Evolutionary conservation across 1,140 invertebrate species (phyloP).

Genomic region (Oncopodura yosiiana): DNA sequence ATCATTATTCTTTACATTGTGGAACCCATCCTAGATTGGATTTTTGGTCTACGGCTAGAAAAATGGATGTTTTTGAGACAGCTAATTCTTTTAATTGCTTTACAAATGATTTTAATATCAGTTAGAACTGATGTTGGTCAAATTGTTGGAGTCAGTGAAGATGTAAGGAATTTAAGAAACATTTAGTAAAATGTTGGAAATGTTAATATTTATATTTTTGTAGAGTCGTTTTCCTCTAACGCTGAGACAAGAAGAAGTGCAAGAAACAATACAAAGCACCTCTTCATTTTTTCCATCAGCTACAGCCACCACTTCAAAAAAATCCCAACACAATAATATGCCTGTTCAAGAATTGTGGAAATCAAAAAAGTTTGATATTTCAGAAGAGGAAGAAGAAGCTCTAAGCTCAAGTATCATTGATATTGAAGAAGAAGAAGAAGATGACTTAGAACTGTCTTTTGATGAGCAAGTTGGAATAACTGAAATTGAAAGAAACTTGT

Average conservation of each 20-base stretch:
- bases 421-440: too few relatives aligned
- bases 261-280: too few relatives aligned
- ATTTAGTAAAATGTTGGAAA: background rate
- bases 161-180: constrained; percentile 10
- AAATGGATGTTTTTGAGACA: constrained; percentile 20
- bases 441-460: too few relatives aligned
- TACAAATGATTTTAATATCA: constrained; percentile 12
- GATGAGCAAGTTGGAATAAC: too few relatives aligned
- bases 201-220: background rate
- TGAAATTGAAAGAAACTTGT: too few relatives aligned
- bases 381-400: too few relatives aligned
- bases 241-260: too few relatives aligned
- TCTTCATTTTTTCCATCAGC: background rate
- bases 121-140: constrained; percentile 2
- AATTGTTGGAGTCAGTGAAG: constrained; percentile 10
- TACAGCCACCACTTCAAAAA: background rate
- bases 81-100: constrained; percentile 7
- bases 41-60: constrained; percentile 8
- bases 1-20: constrained; percentile 11
- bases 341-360: too few relatives aligned
- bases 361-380: too few relatives aligned
- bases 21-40: constrained; percentile 14
- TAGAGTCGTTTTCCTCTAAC: background rate
- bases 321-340: background rate
- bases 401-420: too few relatives aligned